These are phyloP conservation scores for Taeniopygia guttata DNA, from an alignment of 2,797 vertebrate genomes.

Conservation along the genomic window DNA sequence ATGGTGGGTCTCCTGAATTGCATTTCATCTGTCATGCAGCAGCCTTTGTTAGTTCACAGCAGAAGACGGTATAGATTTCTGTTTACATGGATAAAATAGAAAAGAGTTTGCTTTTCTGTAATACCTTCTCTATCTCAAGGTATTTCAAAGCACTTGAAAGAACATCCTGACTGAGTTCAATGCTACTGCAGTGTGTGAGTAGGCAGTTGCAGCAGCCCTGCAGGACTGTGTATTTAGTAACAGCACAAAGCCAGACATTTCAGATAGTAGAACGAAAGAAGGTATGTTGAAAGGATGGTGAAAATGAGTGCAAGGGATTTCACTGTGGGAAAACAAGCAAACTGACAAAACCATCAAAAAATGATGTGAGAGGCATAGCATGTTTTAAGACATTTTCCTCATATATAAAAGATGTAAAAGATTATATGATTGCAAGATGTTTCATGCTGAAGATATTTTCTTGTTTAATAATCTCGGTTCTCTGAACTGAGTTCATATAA, in stretches of 20 bases:
- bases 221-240: slow-evolving; percentile 26
- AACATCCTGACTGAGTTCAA: slow-evolving; percentile 33
- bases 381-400: slow-evolving; percentile 20
- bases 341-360: slow-evolving; percentile 34
- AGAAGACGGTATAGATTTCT: slow-evolving; percentile 48
- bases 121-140: slow-evolving; percentile 27
- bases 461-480: not conserved
- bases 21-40: slow-evolving; percentile 27
- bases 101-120: slow-evolving; percentile 36
- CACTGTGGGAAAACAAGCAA: slow-evolving; percentile 10
- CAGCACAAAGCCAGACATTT: slow-evolving; percentile 6
- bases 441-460: not conserved
- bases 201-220: slow-evolving; percentile 7
- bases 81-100: slow-evolving; percentile 52
- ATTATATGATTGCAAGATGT: not conserved
- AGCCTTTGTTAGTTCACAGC: slow-evolving; percentile 47
- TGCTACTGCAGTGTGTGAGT: not conserved
- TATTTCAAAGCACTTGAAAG: slow-evolving; percentile 52
- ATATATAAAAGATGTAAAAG: slow-evolving; percentile 5
- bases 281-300: not conserved
- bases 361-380: not conserved
- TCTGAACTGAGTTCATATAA: not conserved
- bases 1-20: slow-evolving; percentile 17
- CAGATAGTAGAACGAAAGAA: not conserved
- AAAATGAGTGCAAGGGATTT: not conserved